These are phyloP conservation scores for Gyps fulvus DNA, from an alignment of 2,113 vertebrate genomes.

Conservation along the genomic window DNA sequence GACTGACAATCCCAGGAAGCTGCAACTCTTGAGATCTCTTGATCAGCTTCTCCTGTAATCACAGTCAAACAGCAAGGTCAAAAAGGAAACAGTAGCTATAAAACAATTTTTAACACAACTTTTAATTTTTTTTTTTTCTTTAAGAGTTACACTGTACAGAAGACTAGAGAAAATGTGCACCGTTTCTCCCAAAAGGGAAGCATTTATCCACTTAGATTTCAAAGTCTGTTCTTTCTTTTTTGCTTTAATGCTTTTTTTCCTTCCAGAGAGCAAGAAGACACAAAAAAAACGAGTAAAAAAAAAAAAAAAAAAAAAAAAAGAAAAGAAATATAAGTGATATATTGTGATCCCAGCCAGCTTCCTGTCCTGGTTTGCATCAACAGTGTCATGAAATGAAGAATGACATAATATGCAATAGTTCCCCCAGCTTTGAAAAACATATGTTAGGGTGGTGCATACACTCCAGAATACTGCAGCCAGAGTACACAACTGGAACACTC, in stretches of 20 bases:
- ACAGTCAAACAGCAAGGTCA: not conserved
- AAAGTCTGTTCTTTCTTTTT: not conserved
- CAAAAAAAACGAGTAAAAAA: not conserved
- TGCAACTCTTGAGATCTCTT: conserved; percentile 2
- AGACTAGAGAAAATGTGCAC: not conserved
- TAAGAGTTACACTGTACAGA: not conserved
- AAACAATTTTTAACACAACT: not conserved
- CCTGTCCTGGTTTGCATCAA: conserved; percentile 59
- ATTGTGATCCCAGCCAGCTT: not conserved
- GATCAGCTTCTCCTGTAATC: not conserved
- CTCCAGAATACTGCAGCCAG: not conserved
- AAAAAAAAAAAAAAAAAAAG: not conserved
- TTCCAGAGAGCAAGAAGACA: not conserved
- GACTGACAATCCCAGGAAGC: conserved; percentile 38
- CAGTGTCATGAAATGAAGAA: conserved; percentile 34
- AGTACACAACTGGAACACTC: not conserved
- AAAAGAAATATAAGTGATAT: not conserved
- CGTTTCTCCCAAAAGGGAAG: not conserved
- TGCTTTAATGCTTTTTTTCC: not conserved
- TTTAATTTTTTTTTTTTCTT: not conserved
- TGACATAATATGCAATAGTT: not conserved
- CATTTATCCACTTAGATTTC: not conserved
- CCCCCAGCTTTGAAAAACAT: not conserved
- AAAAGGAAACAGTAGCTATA: not conserved
- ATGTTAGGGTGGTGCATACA: not conserved